Evolutionary conservation across 2,113 vertebrate genomes (phyloP).

Genomic region (Abramis brama): DNA sequence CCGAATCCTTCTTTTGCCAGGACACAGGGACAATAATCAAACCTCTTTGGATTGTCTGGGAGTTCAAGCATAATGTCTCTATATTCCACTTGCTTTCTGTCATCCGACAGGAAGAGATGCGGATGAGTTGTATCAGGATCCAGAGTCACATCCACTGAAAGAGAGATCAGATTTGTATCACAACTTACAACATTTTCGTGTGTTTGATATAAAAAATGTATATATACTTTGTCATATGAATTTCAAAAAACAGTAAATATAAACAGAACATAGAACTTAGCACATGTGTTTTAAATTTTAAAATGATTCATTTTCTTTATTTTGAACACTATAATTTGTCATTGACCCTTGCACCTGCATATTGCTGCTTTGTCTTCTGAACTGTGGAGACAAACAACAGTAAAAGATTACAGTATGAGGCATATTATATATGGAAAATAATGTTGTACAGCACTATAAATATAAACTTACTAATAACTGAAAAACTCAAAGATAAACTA

Average conservation of each 20-base stretch:
- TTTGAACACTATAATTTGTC: no score
- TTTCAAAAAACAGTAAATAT: not conserved
- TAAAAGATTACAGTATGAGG: not conserved
- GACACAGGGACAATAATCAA: not conserved
- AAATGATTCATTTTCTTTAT: no score
- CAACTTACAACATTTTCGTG: no score
- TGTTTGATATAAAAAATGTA: no score
- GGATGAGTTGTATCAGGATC: conserved; percentile 2
- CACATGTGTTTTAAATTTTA: no score
- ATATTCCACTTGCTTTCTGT: not conserved
- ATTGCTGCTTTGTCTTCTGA: not conserved
- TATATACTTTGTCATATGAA: no score
- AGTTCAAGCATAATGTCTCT: not conserved
- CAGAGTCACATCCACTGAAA: not conserved
- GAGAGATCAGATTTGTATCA: not conserved
- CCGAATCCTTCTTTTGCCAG: conserved; percentile 2
- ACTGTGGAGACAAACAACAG: not conserved
- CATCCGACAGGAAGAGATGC: not conserved
- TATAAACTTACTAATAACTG: no score
- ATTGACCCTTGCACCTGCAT: not conserved
- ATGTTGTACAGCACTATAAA: no score
- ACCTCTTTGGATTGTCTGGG: not conserved
- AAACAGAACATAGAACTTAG: no score
- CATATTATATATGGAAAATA: no score
- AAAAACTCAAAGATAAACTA: no score